Base-by-base conservation (phyloP, 1,140 invertebrate genomes). In the Drosophila elegans region DNA sequence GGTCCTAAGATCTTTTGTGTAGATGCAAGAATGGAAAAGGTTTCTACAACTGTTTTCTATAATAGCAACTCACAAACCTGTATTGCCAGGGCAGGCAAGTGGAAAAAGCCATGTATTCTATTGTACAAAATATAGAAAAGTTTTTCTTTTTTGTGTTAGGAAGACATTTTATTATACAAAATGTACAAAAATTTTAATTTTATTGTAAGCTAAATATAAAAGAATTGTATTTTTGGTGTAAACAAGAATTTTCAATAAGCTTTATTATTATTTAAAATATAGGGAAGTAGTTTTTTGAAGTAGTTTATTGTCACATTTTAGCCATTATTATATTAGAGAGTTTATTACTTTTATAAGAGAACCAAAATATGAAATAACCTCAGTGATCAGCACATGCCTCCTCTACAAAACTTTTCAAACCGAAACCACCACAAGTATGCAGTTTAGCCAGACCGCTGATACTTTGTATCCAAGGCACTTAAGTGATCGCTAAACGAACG, bases 401-500 rank as follows among this genome's bases (percentile, higher is more conserved):
- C 62, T 45, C 21, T 38, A 12, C 29, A 7, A 3, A 21, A 21
- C 11, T 41, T 29, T 41, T 49, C 27, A 49, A 10, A 6, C 42
- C 44, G 16, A 32, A 46, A 38, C 36, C 5, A 7, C 36, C 11
- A 38, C 10, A 10, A 10, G 2, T 3, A 57, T 57, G 34, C 62
- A 7, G 39, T 42, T 56, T 39, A 44, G 27, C 7, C 39, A 7
- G 12, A 10, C 13, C 4, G 12, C 42, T 12, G 41, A 36, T 29
- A 41, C 21, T 48, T 68, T 56, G 64, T 32, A 39, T 63, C 25
- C 49, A 21, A 21, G 49, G 62, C 44, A 69, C 36, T 68, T 71
- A 71, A 71, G 42, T 52, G 68, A 57, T 71, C 68, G 68, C 68
- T 71, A 71, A 71, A 71, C 68, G 68, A 71, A 71, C 68, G 68